Evolutionary conservation across 1,140 invertebrate genomes (phyloP), one percentile per base, ranked within the genome.

Genomic region (Drosophila fuyamai): DNA sequence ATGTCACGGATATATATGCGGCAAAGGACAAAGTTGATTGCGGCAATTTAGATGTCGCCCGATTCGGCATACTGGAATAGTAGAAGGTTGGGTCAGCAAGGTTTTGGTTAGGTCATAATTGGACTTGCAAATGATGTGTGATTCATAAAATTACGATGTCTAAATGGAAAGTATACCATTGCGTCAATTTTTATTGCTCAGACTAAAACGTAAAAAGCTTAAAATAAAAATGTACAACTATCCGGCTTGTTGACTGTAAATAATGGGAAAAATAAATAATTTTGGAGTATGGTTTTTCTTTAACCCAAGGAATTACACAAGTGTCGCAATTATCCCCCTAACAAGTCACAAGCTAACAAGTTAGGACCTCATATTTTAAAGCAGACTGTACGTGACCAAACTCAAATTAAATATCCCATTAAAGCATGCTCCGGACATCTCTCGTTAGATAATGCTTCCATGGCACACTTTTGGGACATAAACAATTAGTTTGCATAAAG

Each of bases 401-500:
- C 10, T 23, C 10, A 14, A 10, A 41, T 38, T 38, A 48, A 16
- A 16, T 23, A 54, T 16, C 48, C 41, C 48, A 67, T 38, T 47
- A 55, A 70, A 46, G 48, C 5, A 18, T 41, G 7, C 53, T n/a
- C 14, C 6, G 8, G n/a, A 36, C 18, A 38, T 62, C 27, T 8
- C 58, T 47, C 18, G 40, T 9, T 23, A 18, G 18, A 70, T 71
- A n/a, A 71, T 13, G 29, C 3, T 18, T 18, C 10, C 9, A 29
- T 36, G 68, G 65, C 67, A 72, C 53, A 48, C 68, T 71, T 72
- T 43, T 29, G 68, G 23, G 38, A 9, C 38, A 23, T 44, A 57
- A 81, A 61, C 79, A 88, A 88, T 88, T 89, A 80, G 83, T 83
- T 89, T 77, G 66, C 83, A 79, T 88, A 83, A 84, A 60, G 60